Percentiles rank a stretch among this genome's conserved stretches.
Evolutionary conservation across 2,888 invertebrate genomes (phyloP).

Genomic region (Iphiclides podalirius): DNA sequence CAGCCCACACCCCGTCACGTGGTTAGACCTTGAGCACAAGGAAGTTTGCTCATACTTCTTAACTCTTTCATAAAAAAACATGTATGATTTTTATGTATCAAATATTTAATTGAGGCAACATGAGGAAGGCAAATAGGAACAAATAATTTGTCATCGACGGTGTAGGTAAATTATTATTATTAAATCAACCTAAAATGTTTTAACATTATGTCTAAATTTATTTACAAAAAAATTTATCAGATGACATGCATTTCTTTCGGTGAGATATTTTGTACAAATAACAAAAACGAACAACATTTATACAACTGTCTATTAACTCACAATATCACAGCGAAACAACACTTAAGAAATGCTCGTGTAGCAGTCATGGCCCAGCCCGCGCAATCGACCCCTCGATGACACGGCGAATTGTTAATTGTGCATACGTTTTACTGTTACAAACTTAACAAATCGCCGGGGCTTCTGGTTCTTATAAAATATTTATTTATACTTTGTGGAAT

Average conservation of each 20-base stretch:
- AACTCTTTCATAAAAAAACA: constrained; percentile 4
- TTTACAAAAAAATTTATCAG: constrained; percentile 64
- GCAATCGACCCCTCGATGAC: constrained; percentile 57
- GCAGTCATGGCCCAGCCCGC: constrained; percentile 47
- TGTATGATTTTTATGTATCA: background rate
- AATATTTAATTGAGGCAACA: constrained; percentile 19
- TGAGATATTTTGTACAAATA: constrained; percentile 52
- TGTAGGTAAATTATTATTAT: constrained; percentile 25
- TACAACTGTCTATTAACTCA: constrained; percentile 71
- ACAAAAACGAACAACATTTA: constrained; percentile 53
- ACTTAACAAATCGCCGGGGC: constrained; percentile 60
- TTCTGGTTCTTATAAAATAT: constrained; percentile 49
- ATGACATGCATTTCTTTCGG: constrained; percentile 46
- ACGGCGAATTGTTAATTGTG: constrained; percentile 69
- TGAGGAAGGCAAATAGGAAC: constrained; percentile 27
- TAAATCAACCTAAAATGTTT: constrained; percentile 26
- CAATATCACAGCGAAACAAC: constrained; percentile 79
- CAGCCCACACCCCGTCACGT: constrained; percentile 53
- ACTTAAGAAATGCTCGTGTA: constrained; percentile 73
- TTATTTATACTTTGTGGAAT: constrained; percentile 83
- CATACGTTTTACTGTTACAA: constrained; percentile 61
- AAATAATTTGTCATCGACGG: constrained; percentile 22
- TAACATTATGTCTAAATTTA: constrained; percentile 53
- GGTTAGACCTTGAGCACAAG: constrained; percentile 50
- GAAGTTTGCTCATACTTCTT: constrained; percentile 45